Base-by-base conservation (phyloP, 2,888 invertebrate genomes). In the Petrophora chlorosata region DNA sequence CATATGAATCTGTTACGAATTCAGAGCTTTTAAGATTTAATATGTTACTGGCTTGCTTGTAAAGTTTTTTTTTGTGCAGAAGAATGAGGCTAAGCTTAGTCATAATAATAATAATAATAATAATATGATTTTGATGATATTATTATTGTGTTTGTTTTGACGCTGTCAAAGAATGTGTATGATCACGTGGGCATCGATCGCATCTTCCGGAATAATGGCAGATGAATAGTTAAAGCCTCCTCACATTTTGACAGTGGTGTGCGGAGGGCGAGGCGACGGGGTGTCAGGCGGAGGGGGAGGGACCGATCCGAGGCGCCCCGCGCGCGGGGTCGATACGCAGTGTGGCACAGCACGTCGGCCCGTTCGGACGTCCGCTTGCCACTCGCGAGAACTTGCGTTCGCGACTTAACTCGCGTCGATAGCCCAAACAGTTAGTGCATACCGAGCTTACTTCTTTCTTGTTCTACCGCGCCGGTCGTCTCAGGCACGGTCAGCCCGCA, bases 271-370 rank as follows among this genome's bases (percentile, higher is more conserved):
- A 78, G 79, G 76, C 71, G 75, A 76, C 71, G 72, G 77, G 38
- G 70, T 4, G 70, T 67, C 64, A 74, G 76, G 72, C 63, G 70
- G 73, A 61, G 59, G 63, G 77, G 60, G 62, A 46, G 55, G 59
- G 55, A 28, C 25, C 13, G 22, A 10, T 8, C 8, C n/a, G 2
- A 65, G 62, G 59, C 63, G 65, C 63, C 67, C 70, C 73, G 70
- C 76, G 69, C 72, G 77, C 70, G 83, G 77, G 85, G 87, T 85
- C 86, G 87, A 86, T 87, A 86, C 76, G 78, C 82, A 82, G 87
- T 85, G 79, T 76, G 71, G 65, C 67, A 60, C 65, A 67, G 64
- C 65, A 63, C 64, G 56, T 73, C 64, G 63, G 51, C 54, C 73
- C 56, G 70, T 61, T 43, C 67, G 67, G 77, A 72, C 76, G 80